phyloP scores from a whole-genome alignment of 2,888 invertebrate genomes.

The Campopleginae sp. region DNA sequence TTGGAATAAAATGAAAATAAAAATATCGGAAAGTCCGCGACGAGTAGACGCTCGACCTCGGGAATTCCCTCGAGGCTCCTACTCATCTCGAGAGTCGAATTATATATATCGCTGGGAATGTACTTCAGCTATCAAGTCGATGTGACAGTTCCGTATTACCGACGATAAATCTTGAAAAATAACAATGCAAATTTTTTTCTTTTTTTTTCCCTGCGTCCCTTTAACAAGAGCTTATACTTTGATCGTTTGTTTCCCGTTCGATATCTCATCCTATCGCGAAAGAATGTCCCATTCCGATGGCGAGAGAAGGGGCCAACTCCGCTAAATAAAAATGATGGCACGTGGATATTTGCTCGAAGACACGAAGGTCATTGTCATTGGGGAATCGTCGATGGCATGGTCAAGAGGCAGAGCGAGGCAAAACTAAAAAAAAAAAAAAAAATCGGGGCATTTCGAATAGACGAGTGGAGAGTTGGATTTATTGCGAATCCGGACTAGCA shows the following conservation, averaged over 20 bases:
- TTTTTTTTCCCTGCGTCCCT: background rate
- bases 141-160: slow-evolving; percentile 14
- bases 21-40: background rate
- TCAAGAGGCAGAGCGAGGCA: background rate
- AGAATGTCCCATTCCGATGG: background rate
- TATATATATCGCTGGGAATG: slow-evolving; percentile 4
- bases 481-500: slow-evolving; percentile 41
- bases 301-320: background rate
- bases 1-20: slow-evolving; percentile 6
- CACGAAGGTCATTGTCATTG: slow-evolving; percentile 56
- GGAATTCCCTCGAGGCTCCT: slow-evolving; percentile 36
- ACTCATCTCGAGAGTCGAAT: slow-evolving; percentile 20
- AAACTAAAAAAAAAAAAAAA: slow-evolving; percentile 15
- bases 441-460: slow-evolving; percentile 15
- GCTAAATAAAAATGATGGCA: slow-evolving; percentile 14
- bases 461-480: slow-evolving; percentile 45
- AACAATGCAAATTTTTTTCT: background rate
- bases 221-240: background rate
- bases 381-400: slow-evolving; percentile 6
- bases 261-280: background rate
- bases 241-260: background rate
- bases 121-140: slow-evolving; percentile 17
- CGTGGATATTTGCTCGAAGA: slow-evolving; percentile 26
- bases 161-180: slow-evolving; percentile 14
- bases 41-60: slow-evolving; percentile 34